Conservation (phyloP, 2,113 vertebrate species). For the Nycticryphes semicollaris region DNA sequence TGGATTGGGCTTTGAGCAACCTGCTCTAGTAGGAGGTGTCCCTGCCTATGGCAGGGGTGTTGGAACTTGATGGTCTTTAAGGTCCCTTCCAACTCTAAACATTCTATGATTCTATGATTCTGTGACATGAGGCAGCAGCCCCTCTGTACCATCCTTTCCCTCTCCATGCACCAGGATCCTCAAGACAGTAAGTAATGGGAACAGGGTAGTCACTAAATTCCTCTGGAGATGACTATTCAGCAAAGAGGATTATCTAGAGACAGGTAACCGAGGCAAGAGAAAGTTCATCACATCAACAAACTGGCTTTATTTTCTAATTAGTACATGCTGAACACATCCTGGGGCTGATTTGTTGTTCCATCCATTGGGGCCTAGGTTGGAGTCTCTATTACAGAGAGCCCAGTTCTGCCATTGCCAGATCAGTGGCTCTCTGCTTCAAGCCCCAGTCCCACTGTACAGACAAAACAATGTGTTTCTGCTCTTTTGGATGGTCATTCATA, state of each 20-base stretch:
- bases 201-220: background rate
- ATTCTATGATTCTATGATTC: too few species aligned
- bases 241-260: background rate
- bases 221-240: background rate
- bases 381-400: background rate
- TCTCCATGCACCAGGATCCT: background rate
- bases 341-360: background rate
- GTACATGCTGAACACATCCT: background rate
- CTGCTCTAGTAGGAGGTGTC: too few species aligned
- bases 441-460: background rate
- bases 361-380: background rate
- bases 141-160: background rate
- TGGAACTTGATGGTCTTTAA: too few species aligned
- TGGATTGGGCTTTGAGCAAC: too few species aligned
- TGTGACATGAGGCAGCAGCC: background rate
- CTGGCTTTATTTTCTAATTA: conserved; percentile 2
- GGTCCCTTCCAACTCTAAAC: too few species aligned
- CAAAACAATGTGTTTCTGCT: background rate
- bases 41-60: too few species aligned
- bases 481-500: background rate
- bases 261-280: background rate
- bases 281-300: background rate
- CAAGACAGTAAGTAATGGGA: conserved; percentile 1
- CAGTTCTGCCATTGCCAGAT: background rate
- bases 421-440: background rate